phyloP scores from a whole-genome alignment of 2,113 vertebrate species.

The Stegastes partitus region DNA sequence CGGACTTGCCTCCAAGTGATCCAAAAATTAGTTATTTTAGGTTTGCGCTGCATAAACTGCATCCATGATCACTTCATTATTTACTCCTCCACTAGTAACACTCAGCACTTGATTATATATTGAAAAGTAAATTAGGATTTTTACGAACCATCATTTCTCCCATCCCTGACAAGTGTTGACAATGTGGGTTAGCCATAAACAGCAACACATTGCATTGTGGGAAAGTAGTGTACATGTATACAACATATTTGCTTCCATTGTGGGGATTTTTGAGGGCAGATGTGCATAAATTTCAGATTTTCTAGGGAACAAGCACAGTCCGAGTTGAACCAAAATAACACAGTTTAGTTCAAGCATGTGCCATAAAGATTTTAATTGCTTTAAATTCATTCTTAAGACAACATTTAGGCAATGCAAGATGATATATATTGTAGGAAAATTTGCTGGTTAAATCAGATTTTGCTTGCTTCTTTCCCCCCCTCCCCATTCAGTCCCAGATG shows the following conservation, averaged over 20 bases:
- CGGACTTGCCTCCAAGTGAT: not conserved
- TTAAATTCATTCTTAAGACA: conserved; percentile 9
- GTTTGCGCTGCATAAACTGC: not conserved
- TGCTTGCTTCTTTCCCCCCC: not conserved
- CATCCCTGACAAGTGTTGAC: not conserved
- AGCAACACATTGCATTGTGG: not conserved
- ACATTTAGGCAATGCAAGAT: conserved; percentile 16
- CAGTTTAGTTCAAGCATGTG: not conserved
- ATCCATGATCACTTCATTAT: not conserved
- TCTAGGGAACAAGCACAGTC: not conserved
- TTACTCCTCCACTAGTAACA: not conserved
- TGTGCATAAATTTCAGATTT: not conserved
- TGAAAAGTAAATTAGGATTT: not conserved
- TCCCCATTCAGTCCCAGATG: conserved; percentile 1
- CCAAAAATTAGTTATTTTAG: not conserved
- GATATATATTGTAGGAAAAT: conserved; percentile 24
- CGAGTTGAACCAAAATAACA: too few species aligned
- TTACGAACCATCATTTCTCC: conserved; percentile 5
- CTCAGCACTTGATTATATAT: conserved; percentile 10
- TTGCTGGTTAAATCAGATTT: conserved; percentile 38
- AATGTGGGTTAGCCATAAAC: not conserved
- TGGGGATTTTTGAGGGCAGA: conserved; percentile 15
- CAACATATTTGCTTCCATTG: conserved; percentile 16
- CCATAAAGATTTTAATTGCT: conserved; percentile 19
- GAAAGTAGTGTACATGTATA: not conserved